Percentiles rank a stretch among this genome's conserved stretches.
phyloP scores from a whole-genome alignment of 2,113 vertebrate species.

The Pimephales promelas region DNA sequence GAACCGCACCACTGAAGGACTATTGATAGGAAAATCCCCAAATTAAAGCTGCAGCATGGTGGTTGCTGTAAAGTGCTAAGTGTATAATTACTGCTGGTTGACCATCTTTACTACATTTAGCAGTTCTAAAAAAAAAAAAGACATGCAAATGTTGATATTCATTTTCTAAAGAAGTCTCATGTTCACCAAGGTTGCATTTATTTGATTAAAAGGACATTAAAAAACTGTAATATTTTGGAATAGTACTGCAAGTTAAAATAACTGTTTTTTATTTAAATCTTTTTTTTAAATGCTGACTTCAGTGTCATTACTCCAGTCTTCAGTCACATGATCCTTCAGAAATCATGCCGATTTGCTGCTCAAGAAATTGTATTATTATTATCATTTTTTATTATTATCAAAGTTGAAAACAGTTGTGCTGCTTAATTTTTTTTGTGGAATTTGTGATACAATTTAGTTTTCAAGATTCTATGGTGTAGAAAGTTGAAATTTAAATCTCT shows the following conservation, averaged over 20 bases:
- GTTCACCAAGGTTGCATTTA: not conserved
- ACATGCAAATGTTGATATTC: not conserved
- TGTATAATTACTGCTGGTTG: conserved; percentile 19
- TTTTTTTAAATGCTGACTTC: not conserved
- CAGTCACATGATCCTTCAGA: not conserved
- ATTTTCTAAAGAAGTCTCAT: not conserved
- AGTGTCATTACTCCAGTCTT: not conserved
- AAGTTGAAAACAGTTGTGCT: not conserved
- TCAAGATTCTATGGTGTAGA: not conserved
- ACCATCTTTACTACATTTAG: not conserved
- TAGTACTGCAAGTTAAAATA: not conserved
- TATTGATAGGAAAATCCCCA: conserved; percentile 52
- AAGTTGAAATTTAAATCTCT: not conserved
- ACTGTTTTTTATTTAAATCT: not conserved
- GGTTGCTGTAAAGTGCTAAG: conserved; percentile 8
- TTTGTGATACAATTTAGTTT: not conserved
- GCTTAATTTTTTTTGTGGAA: not conserved
- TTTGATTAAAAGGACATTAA: not conserved
- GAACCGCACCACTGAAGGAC: conserved; percentile 14
- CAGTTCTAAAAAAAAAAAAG: not conserved
- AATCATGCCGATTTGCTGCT: not conserved
- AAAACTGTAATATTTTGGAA: not conserved
- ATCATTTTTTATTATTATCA: not conserved
- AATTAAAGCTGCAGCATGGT: conserved; percentile 26
- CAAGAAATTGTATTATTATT: not conserved